Evolutionary conservation across 2,888 invertebrate species (phyloP).

Genomic region (Drosophila mayaguana): DNA sequence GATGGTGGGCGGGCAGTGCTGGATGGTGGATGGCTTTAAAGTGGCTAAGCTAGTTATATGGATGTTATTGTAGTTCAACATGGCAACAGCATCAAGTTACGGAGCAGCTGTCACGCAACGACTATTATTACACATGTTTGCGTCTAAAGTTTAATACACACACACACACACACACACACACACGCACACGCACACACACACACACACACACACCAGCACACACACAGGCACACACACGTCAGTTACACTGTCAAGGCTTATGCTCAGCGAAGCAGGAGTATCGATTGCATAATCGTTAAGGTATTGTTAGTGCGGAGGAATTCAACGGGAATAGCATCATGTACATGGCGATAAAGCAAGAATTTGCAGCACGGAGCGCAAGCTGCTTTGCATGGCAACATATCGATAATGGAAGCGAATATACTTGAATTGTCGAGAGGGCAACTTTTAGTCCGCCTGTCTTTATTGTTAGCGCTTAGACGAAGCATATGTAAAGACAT

Average conservation of each 20-base stretch:
- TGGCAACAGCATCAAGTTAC: slow-evolving; percentile 15
- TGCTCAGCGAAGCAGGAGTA: slow-evolving; percentile 1
- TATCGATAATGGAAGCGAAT: slow-evolving; percentile 1
- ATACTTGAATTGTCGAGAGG: not conserved
- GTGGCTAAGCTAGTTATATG: slow-evolving; percentile 16
- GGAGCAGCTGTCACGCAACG: slow-evolving; percentile 5
- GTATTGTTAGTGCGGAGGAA: slow-evolving; percentile 1
- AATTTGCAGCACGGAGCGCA: not conserved
- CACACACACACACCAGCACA: not conserved
- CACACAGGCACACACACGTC: not conserved
- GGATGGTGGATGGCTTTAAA: slow-evolving; percentile 9
- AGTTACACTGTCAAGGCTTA: slow-evolving; percentile 3
- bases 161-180: not conserved
- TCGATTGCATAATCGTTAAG: slow-evolving; percentile 15
- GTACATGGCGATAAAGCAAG: not conserved
- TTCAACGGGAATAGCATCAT: not conserved
- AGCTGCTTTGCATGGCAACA: not conserved
- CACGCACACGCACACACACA: no score
- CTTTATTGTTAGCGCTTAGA: not conserved
- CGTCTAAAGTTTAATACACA: slow-evolving; percentile 7
- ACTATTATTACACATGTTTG: slow-evolving; percentile 14
- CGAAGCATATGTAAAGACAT: not conserved
- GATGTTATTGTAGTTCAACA: slow-evolving; percentile 21
- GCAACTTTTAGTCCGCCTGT: no score
- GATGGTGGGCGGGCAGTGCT: no score